Evolutionary conservation across 1,140 invertebrate genomes (phyloP).

Genomic region (Pogonomyrmex californicus): DNA sequence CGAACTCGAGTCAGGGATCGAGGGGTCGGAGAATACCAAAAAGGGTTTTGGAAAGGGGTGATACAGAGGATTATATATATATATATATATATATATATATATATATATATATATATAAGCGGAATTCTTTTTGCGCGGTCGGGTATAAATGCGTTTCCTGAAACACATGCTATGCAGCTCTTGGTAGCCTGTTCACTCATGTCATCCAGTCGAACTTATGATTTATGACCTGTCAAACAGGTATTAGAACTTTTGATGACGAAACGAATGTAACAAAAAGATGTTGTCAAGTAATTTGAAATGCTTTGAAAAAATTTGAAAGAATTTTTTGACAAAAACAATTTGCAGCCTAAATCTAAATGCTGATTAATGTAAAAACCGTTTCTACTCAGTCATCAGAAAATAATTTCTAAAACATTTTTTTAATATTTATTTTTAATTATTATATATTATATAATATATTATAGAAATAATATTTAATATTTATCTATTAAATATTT

Average conservation of each 20-base stretch:
- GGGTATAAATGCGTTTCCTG: slow-evolving; percentile 69
- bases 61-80: not conserved
- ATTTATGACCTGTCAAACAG: slow-evolving; percentile 68
- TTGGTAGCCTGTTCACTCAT: slow-evolving; percentile 29
- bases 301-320: slow-evolving; percentile 48
- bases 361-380: slow-evolving; percentile 26
- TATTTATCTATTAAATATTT: too few relatives aligned
- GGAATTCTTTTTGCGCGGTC: slow-evolving; percentile 71
- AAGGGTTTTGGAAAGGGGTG: slow-evolving; percentile 70
- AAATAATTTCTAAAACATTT: not conserved
- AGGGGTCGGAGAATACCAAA: not conserved
- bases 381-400: not conserved
- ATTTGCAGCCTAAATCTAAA: slow-evolving; percentile 74
- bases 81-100: too few relatives aligned
- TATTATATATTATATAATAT: not conserved
- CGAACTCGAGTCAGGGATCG: slow-evolving; percentile 64
- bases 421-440: not conserved
- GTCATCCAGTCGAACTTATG: slow-evolving; percentile 19
- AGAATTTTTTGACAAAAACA: slow-evolving; percentile 77
- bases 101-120: not conserved
- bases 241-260: slow-evolving; percentile 29
- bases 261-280: slow-evolving; percentile 30
- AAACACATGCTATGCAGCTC: slow-evolving; percentile 72
- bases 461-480: not conserved
- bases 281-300: slow-evolving; percentile 78